Evolutionary conservation across 2,888 invertebrate genomes (phyloP), one percentile per base, ranked within the genome.

Genomic region (Zhengitettix transpicula): DNA sequence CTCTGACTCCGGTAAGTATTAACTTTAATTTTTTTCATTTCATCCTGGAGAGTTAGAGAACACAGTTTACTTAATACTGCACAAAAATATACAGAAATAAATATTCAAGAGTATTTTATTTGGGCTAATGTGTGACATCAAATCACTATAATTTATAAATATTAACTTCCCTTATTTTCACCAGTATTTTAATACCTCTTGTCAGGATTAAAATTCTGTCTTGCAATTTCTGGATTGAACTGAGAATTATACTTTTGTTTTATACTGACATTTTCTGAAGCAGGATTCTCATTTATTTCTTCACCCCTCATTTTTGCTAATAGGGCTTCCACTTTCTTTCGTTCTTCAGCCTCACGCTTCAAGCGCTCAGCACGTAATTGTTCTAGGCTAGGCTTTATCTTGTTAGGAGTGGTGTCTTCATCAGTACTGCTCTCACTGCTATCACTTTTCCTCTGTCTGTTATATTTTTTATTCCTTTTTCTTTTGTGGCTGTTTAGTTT

Each of bases 161-260:
- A n/a, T n/a, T n/a, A 28, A 28, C 28, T 28, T 28, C 7, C 28
- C 28, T 5, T 5, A 5, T 28, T 28, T 28, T 28, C 2, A 28
- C 7, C 28, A 2, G 7, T 28, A 28, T 28, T 28, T 28, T 28
- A 28, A 28, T 28, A 7, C 28, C 28, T 28, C 2, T 28, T 28
- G 28, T 28, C 28, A 5, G 28, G 28, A 28, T 28, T 28, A 28
- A 28, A 28, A 75, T 91, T 92, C 74, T 91, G 91, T 68, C 87
- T 82, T 14, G 91, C 91, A 58, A 90, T 71, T 72, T 89, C 83
- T 16, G 98, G 98, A 77, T 96, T 97, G 72, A 94, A 98, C 72
- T 97, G 96, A 3, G 94, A 94, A 75, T 95, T 95, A 71, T 98
- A 98, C 74, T 88, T 89, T 68, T 89, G 87, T 65, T 81, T 79